Evolutionary conservation across 2,888 invertebrate genomes (phyloP).

Genomic region (Aproaerema taeniolella): DNA sequence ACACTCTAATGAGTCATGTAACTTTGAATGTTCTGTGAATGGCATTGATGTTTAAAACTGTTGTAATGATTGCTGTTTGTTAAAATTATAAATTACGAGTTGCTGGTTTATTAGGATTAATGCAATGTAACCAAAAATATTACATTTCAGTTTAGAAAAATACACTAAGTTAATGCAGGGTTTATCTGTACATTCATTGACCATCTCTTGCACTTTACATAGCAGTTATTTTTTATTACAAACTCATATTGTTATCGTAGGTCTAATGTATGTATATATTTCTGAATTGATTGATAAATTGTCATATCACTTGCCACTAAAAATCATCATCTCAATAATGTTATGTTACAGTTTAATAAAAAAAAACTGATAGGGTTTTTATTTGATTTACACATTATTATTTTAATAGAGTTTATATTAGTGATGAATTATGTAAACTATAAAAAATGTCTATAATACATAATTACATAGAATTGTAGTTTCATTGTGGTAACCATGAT

Average conservation of each 20-base stretch:
- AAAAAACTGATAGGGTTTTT: slow-evolving; percentile 47
- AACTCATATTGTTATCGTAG: slow-evolving; percentile 28
- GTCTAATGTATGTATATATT: slow-evolving; percentile 34
- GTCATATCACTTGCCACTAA: slow-evolving; percentile 81
- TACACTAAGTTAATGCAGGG: slow-evolving; percentile 43
- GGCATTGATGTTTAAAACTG: slow-evolving; percentile 43
- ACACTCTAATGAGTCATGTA: too few relatives aligned
- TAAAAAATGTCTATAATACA: slow-evolving; percentile 76
- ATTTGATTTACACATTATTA: slow-evolving; percentile 47
- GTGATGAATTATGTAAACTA: slow-evolving; percentile 72
- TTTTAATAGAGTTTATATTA: slow-evolving; percentile 63
- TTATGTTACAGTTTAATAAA: slow-evolving; percentile 57
- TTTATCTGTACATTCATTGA: slow-evolving; percentile 40
- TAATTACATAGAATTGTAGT: slow-evolving; percentile 65
- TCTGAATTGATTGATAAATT: slow-evolving; percentile 40
- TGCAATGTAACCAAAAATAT: slow-evolving; percentile 33
- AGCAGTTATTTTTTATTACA: slow-evolving; percentile 20
- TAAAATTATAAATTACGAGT: slow-evolving; percentile 18
- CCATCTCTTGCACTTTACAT: slow-evolving; percentile 40
- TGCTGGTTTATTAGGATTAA: slow-evolving; percentile 38
- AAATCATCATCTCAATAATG: slow-evolving; percentile 50
- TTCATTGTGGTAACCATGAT: too few relatives aligned
- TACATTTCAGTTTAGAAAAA: slow-evolving; percentile 29
- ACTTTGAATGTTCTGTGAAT: too few relatives aligned
- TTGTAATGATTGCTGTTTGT: slow-evolving; percentile 42